Evolutionary conservation across 2,113 vertebrate genomes (phyloP).

Genomic region (Indri indri): DNA sequence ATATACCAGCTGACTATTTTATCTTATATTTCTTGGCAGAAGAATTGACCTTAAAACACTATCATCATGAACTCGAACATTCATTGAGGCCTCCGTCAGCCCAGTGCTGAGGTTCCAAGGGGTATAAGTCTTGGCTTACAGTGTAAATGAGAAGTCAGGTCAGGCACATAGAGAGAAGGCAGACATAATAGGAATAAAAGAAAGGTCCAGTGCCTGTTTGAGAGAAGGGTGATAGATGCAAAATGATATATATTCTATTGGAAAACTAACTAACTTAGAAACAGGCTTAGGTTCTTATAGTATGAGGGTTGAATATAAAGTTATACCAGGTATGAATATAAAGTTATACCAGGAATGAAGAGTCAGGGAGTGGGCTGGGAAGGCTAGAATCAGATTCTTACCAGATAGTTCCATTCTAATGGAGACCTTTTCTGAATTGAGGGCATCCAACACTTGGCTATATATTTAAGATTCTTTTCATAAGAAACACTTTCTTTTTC

Average conservation of each 20-base stretch:
- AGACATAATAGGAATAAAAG: background rate
- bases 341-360: background rate
- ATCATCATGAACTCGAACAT: background rate
- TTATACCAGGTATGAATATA: background rate
- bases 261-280: background rate
- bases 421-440: background rate
- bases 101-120: fast-evolving
- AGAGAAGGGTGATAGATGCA: background rate
- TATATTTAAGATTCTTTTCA: background rate
- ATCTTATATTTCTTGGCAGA: background rate
- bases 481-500: background rate
- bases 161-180: background rate
- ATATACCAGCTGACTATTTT: background rate
- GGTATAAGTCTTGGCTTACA: background rate
- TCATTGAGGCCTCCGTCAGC: background rate
- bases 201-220: background rate
- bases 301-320: background rate
- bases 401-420: background rate
- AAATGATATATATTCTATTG: background rate
- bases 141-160: fast-evolving
- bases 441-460: background rate
- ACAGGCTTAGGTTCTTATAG: background rate
- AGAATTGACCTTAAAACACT: background rate
- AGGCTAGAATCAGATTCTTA: background rate
- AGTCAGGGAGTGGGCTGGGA: background rate